phyloP scores from a whole-genome alignment of 2,888 invertebrate genomes.

The Liodrosophila aerea region DNA sequence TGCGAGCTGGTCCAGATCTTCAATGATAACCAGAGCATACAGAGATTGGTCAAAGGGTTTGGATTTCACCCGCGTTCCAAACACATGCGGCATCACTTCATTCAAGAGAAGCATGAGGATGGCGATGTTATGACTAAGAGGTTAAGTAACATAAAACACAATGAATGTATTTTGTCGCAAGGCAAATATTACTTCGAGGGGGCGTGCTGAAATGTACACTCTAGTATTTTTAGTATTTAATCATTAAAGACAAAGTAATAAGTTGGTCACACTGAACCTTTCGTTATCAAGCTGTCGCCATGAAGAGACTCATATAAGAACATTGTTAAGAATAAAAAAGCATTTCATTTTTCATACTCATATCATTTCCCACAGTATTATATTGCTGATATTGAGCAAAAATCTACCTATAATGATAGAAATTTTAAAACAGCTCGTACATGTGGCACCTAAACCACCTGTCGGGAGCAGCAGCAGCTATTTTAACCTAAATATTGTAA shows the following conservation, averaged over 20 bases:
- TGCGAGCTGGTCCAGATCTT: not conserved
- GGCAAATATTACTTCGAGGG: conserved; percentile 1
- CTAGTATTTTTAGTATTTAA: no score
- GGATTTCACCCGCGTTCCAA: conserved; percentile 2
- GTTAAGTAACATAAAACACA: not conserved
- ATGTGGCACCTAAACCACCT: no score
- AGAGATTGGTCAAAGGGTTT: conserved; percentile 1
- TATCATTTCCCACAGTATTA: no score
- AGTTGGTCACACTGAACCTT: not conserved
- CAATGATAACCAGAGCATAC: conserved; percentile 1
- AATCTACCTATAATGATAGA: no score
- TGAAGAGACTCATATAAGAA: no score
- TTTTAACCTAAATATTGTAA: no score
- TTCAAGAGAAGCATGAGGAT: not conserved
- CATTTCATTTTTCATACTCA: no score
- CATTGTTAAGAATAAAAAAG: no score
- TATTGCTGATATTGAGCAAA: no score
- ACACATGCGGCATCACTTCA: not conserved
- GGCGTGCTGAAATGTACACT: not conserved
- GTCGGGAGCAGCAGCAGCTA: no score
- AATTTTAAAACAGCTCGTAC: no score
- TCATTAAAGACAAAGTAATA: conserved; percentile 2
- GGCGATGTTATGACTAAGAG: not conserved
- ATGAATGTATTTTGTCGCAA: not conserved
- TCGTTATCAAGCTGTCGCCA: no score